Conservation (phyloP, 2,113 vertebrate genomes). For the Equus quagga region DNA sequence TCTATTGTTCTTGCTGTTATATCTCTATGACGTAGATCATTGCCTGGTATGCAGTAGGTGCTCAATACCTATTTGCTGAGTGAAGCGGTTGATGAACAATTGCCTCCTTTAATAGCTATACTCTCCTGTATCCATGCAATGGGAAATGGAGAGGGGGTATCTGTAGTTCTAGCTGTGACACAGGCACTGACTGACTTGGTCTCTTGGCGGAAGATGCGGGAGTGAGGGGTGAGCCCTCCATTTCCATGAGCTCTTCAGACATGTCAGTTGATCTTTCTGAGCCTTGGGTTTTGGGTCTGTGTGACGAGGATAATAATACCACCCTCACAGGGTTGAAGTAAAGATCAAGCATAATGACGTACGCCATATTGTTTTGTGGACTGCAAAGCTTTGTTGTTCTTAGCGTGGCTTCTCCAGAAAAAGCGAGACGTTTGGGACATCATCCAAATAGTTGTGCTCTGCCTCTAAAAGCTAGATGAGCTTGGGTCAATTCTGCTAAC, state of each 20-base stretch:
- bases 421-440: background rate
- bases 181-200: background rate
- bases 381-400: background rate
- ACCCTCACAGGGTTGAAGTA: background rate
- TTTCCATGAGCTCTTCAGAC: background rate
- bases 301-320: background rate
- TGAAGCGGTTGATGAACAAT: background rate
- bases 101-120: background rate
- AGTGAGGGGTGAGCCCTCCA: background rate
- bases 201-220: background rate
- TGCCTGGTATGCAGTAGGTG: background rate
- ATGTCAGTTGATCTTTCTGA: background rate
- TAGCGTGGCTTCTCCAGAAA: background rate
- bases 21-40: background rate
- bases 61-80: background rate
- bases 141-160: background rate
- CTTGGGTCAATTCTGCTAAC: background rate
- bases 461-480: background rate
- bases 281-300: background rate
- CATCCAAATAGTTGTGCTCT: background rate
- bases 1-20: background rate
- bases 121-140: background rate
- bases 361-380: background rate
- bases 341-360: background rate
- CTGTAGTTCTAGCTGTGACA: background rate